Evolutionary conservation across 2,888 invertebrate genomes (phyloP).

Genomic region (Tetranychus piercei): DNA sequence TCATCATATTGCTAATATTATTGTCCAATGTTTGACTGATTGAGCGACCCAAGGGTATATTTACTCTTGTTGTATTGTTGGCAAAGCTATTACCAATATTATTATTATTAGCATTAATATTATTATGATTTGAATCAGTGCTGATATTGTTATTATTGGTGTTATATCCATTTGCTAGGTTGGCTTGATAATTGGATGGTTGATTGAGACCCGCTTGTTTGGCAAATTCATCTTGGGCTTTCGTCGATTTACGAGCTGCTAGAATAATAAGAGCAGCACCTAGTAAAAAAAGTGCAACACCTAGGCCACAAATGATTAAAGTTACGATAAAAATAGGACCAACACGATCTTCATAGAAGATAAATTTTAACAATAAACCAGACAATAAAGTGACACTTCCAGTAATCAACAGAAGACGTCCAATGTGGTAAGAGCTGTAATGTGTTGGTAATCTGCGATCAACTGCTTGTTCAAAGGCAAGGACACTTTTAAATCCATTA

Average conservation of each 20-base stretch:
- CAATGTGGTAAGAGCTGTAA: conserved; percentile 7
- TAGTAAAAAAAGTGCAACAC: not conserved
- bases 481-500: not conserved
- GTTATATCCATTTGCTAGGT: not conserved
- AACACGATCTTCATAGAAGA: not conserved
- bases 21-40: not conserved
- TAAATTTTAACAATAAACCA: conserved; percentile 8
- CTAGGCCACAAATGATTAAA: not conserved
- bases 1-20: not conserved
- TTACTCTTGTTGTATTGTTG: not conserved
- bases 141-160: not conserved
- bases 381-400: not conserved
- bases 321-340: not conserved
- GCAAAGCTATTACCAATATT: not conserved
- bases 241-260: not conserved
- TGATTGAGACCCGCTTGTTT: not conserved
- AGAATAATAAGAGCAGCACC: not conserved
- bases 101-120: not conserved
- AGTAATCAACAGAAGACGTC: not conserved
- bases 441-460: not conserved
- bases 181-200: not conserved
- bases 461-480: not conserved
- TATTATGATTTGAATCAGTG: no score
- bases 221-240: not conserved
- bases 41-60: not conserved